Conservation (phyloP, 2,113 vertebrate species). For the Corynorhinus townsendii region DNA sequence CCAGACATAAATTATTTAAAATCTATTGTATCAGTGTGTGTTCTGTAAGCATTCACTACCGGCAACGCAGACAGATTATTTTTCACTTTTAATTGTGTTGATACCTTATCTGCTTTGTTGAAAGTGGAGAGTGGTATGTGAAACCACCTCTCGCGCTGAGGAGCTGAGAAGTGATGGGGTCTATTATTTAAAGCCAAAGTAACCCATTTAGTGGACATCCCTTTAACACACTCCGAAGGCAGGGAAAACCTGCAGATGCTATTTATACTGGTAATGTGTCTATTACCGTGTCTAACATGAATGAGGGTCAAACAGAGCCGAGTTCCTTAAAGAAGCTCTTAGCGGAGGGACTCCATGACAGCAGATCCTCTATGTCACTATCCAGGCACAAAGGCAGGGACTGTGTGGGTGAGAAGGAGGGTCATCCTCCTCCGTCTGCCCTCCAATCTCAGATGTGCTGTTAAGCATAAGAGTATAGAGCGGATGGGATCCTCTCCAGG, state of each 20-base stretch:
- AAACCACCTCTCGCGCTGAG: slow-evolving; percentile 77
- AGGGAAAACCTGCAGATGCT: slow-evolving; percentile 35
- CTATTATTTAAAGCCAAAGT: slow-evolving; percentile 84
- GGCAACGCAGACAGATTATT: slow-evolving; percentile 84
- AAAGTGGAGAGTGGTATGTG: slow-evolving; percentile 88
- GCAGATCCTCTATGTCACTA: slow-evolving; percentile 31
- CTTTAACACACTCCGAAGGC: slow-evolving; percentile 49
- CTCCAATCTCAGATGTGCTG: slow-evolving; percentile 34
- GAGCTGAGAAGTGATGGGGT: slow-evolving; percentile 71
- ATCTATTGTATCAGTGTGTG: slow-evolving; percentile 83
- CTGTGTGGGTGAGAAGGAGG: not conserved
- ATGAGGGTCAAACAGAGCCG: slow-evolving; percentile 44
- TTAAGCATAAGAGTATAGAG: slow-evolving; percentile 23
- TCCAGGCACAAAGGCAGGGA: slow-evolving; percentile 61
- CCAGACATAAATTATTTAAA: slow-evolving; percentile 91
- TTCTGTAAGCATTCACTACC: slow-evolving; percentile 85
- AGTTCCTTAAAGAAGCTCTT: slow-evolving; percentile 53
- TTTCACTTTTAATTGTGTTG: slow-evolving; percentile 94
- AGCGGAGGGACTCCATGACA: slow-evolving; percentile 59
- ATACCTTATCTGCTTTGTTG: slow-evolving; percentile 88
- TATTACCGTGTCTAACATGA: slow-evolving; percentile 52
- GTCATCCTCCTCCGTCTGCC: fast-evolving
- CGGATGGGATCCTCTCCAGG: slow-evolving; percentile 1
- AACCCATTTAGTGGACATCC: slow-evolving; percentile 70
- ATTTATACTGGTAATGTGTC: slow-evolving; percentile 52